Base-by-base conservation (phyloP, 2,797 vertebrate species). In the Chaenodraco wilsoni region DNA sequence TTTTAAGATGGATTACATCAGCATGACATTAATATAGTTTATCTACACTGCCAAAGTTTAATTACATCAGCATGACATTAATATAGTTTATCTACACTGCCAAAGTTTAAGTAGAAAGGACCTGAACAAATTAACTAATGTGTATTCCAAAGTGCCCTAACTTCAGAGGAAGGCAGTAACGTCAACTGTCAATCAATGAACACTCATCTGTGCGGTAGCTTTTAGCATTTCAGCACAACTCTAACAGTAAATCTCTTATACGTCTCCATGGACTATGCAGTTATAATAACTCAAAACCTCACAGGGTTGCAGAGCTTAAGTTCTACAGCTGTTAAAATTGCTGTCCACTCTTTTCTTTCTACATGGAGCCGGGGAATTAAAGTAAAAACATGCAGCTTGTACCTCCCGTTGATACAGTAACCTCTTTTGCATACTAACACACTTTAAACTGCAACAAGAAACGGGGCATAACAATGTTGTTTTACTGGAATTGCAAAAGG, bases 391-490 rank as follows among this genome's bases (percentile, higher is more conserved):
- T 7, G 7, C 15, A 52, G 3, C 9, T 51, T 15, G 27, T 54
- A 14, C 37, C 16, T 43, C 3, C 63, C 27, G 43, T 40, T 1
- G 27, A 31, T 76, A 21, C 43, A 4, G 16, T 55, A 23, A 62
- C 63, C 54, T 45, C n/a, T 61, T 69, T 72, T 61, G 17, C 44
- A 72, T 57, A 48, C 2, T 59, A 74, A 69, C 63, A 14, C 7
- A 0, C 45, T 61, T 67, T 49, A 5, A 19, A 33, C 12, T 52
- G 57, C n/a, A 70, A 60, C 37, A 41, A 55, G 50, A 65, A 67
- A 54, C 6, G 56, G 67, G 8, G 14, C 23, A 6, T 27, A 66
- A 49, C 37, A 43, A 40, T 55, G 48, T 15, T 57, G 50, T 44
- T 52, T 68, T 48, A 55, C 11, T 64, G 40, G 46, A 71, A 62